Evolutionary conservation across 1,140 invertebrate genomes (phyloP).

Genomic region (Hydropsyche tenuis): DNA sequence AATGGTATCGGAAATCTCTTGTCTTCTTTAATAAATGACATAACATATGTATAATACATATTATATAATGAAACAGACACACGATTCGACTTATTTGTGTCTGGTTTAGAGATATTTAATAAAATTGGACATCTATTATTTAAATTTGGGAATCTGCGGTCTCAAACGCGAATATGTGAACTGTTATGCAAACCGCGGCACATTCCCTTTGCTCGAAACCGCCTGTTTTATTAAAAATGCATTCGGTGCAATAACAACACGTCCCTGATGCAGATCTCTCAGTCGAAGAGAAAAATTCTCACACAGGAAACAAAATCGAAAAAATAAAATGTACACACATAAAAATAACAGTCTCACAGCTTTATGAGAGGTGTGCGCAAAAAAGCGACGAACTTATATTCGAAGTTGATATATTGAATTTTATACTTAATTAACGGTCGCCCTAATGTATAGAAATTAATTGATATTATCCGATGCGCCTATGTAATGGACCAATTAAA

Average conservation of each 20-base stretch:
- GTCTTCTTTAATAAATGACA: no score
- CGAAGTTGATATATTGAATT: neutral
- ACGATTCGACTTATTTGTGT: no score
- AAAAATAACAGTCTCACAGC: no score
- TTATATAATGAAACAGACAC: no score
- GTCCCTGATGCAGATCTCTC: conserved; percentile 4
- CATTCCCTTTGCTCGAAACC: conserved; percentile 5
- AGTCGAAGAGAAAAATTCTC: neutral
- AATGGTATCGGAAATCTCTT: no score
- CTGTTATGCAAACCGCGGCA: conserved; percentile 7
- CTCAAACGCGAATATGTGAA: neutral
- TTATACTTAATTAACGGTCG: neutral
- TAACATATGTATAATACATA: no score
- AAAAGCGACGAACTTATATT: no score
- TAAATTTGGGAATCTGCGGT: neutral
- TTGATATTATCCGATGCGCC: neutral
- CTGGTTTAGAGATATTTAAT: no score
- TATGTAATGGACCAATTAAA: conserved; percentile 12
- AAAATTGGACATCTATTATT: no score
- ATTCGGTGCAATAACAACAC: conserved; percentile 22
- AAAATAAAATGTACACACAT: no score
- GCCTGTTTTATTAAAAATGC: conserved; percentile 21
- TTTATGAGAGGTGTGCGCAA: no score
- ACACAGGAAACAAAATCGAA: conserved; percentile 7
- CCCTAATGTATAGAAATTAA: neutral